These are phyloP conservation scores for Parus major DNA, from an alignment of 2,113 vertebrate species.

Conservation along the genomic window DNA sequence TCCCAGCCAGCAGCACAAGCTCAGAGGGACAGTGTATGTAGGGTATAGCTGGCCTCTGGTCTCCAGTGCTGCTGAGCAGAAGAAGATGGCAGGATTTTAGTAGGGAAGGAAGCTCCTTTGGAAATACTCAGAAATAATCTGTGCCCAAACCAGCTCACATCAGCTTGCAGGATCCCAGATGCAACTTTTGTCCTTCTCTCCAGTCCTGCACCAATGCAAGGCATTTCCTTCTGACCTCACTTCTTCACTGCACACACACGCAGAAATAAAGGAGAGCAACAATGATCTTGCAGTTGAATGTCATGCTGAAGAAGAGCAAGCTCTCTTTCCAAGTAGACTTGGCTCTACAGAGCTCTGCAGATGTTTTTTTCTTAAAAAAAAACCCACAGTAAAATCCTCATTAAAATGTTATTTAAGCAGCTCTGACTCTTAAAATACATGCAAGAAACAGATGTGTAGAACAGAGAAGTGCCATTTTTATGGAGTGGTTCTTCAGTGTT, in stretches of 20 bases:
- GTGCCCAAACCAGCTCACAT: background rate
- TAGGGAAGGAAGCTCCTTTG: background rate
- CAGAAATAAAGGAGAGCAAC: background rate
- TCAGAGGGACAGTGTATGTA: background rate
- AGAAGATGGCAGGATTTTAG: background rate
- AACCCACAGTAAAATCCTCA: background rate
- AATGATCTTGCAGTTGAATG: background rate
- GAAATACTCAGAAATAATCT: background rate
- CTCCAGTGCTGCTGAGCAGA: background rate
- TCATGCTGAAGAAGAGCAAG: background rate
- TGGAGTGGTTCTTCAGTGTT: constrained; percentile 3
- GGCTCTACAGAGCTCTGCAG: background rate
- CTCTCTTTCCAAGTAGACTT: background rate
- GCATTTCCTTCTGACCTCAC: background rate
- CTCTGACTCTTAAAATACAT: background rate
- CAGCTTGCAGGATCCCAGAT: background rate
- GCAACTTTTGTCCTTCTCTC: background rate
- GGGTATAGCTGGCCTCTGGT: background rate
- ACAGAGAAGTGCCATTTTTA: constrained; percentile 34
- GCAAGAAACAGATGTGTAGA: constrained; percentile 45
- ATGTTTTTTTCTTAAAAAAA: background rate
- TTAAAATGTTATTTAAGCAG: constrained; percentile 33
- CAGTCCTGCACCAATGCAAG: background rate
- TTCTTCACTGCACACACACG: background rate
- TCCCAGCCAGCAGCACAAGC: background rate